phyloP scores from a whole-genome alignment of 2,797 vertebrate species.

The Cossypha polioptera region DNA sequence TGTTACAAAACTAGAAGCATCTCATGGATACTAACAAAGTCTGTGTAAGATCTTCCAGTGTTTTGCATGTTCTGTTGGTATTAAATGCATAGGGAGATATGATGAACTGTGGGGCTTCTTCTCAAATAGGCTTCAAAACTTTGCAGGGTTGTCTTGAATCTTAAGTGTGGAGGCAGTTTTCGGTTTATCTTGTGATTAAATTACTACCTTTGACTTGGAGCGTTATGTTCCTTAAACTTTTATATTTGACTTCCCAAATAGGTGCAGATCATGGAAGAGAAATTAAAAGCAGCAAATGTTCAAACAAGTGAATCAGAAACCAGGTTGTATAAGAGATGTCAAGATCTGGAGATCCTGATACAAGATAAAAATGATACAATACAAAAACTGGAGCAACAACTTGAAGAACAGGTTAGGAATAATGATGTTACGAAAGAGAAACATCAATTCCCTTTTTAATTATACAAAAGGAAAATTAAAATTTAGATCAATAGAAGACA shows the following conservation, averaged over 20 bases:
- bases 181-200: background rate
- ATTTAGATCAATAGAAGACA: background rate
- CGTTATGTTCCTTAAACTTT: background rate
- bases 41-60: background rate
- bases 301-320: slow-evolving; percentile 89
- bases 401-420: slow-evolving; percentile 90
- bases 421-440: background rate
- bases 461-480: background rate
- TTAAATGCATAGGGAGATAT: background rate
- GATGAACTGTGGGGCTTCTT: background rate
- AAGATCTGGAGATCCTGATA: slow-evolving; percentile 86
- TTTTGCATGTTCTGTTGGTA: background rate
- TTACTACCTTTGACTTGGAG: background rate
- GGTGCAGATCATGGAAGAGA: slow-evolving; percentile 97
- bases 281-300: slow-evolving; percentile 87
- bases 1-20: background rate
- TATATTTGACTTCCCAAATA: slow-evolving; percentile 66
- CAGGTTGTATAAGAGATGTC: slow-evolving; percentile 87
- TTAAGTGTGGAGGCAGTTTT: background rate
- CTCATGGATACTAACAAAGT: background rate
- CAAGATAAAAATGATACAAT: slow-evolving; percentile 91
- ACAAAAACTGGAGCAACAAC: slow-evolving; percentile 86
- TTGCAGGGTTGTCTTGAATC: background rate
- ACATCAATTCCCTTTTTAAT: background rate
- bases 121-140: background rate